Base-by-base conservation (phyloP, 2,113 vertebrate genomes). In the Paramisgurnus dabryanus region DNA sequence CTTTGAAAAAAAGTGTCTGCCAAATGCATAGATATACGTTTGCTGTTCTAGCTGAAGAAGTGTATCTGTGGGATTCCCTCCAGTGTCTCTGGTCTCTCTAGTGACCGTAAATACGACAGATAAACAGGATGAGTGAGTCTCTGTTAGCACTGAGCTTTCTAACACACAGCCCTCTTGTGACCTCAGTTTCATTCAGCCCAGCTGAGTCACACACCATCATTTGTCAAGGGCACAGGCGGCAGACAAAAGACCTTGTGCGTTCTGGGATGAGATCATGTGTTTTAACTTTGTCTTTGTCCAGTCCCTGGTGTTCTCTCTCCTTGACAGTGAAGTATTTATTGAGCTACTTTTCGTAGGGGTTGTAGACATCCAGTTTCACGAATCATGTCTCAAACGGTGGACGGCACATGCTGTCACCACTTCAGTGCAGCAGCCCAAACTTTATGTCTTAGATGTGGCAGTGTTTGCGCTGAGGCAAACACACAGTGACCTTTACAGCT, bases 241-340 rank as follows among this genome's bases (percentile, higher is more conserved):
- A 79, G 75, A 79, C 72, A 76, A 72, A 58, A 43, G 15, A 63
- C 77, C 57, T 58, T 72, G 60, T 74, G 22, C 64, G 61, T 79
- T 67, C 70, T 49, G 0, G 45, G 11, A 72, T 79, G 70, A 84
- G 58, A 72, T 81, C 45, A 85, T 76, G 18, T 75, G 64, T 65
- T 82, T 74, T 80, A 45, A 45, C 49, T 80, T 72, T 49, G 66
- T 49, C n/a, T 64, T 7, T 11, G 63, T 73, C 53, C 63, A 55
- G 57, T 45, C 71, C 15, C 63, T 73, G 17, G 17, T 70, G 55
- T 58, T 18, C 67, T 78, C n/a, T 43, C 43, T 53, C 43, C 13
- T 65, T 4, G 55, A 79, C 61, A 65, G 65, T 63, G 47, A 22
- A 9, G 39, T 7, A 55, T 76, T 72, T 79, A 50, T 85, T 55